Evolutionary conservation across 2,888 invertebrate species (phyloP), one percentile per base, ranked within the genome.

Genomic region (Apamea crenata): DNA sequence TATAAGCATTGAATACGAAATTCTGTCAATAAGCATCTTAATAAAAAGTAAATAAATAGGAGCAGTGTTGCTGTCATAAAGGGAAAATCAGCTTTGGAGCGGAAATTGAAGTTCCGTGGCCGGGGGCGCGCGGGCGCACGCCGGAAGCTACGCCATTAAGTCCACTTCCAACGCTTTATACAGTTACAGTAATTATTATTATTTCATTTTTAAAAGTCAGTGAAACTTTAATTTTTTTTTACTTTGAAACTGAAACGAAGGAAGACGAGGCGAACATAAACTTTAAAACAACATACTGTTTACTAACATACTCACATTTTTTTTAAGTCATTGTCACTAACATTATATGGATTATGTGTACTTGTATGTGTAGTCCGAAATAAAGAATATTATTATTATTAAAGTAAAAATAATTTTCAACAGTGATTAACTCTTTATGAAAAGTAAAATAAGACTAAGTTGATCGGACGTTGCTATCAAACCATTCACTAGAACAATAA

Each of bases 31-130:
- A 91, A 91, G 87, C 83, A 84, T 90, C 87, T 88, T 87, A 86
- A 89, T 88, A 85, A 90, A 88, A 86, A 90, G 88, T 90, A 90
- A 91, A 90, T 90, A 90, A 92, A 91, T 89, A 90, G 84, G 88
- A 90, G 87, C 89, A 88, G 91, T 89, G 90, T 91, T 91, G 87
- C 90, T 93, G 93, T 92, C 91, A 91, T 94, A 93, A 94, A 94
- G 92, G 93, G 92, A 94, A 94, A 95, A 95, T 95, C 94, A 93
- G 93, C 93, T 94, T 94, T 92, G 80, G 89, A 91, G 84, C 94
- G 96, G 96, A 96, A 96, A 96, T 96, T 96, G 95, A 95, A 95
- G 95, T 95, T 96, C 95, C 95, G 95, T 90, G 89, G 93, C 94
- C 89, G 84, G 91, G 85, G 86, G 90, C 92, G 94, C 93, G 92